Percentiles rank a stretch among this genome's conserved stretches.
phyloP scores from a whole-genome alignment of 2,888 invertebrate species.

The Liopterus haemorrhoidalis region DNA sequence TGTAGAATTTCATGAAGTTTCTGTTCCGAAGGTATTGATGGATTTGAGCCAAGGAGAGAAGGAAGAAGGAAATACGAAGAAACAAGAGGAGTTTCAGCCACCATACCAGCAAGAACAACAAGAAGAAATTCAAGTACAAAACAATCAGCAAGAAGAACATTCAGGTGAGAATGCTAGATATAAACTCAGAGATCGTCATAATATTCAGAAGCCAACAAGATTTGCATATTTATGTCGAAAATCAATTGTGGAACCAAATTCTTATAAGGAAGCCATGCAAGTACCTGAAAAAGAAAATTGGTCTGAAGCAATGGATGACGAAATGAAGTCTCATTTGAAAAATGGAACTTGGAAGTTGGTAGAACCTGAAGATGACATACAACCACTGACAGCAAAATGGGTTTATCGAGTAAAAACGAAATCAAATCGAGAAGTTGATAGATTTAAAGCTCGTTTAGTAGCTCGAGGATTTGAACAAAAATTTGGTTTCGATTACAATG shows the following conservation, averaged over 20 bases:
- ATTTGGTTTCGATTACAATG: no score
- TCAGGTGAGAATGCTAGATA: background rate
- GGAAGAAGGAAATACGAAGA: background rate
- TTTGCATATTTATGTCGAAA: constrained; percentile 2
- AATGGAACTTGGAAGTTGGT: background rate
- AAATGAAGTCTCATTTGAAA: background rate
- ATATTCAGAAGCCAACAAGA: background rate
- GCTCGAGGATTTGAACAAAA: no score
- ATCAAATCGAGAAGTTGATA: no score
- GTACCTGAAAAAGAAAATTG: constrained; percentile 1
- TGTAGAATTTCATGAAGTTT: constrained; percentile 16
- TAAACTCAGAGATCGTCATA: background rate
- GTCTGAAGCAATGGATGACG: constrained; percentile 2
- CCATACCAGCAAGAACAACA: no score
- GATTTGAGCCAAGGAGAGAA: background rate
- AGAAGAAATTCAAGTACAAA: no score
- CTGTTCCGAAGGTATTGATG: background rate
- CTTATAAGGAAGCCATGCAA: background rate
- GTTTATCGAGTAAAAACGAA: no score
- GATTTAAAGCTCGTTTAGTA: no score
- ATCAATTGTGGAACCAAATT: constrained; percentile 3
- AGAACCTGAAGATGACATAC: no score
- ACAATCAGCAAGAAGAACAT: no score
- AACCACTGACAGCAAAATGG: no score
- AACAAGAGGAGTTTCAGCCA: no score